Evolutionary conservation across 2,797 vertebrate genomes (phyloP).

Genomic region (Chelon labrosus): DNA sequence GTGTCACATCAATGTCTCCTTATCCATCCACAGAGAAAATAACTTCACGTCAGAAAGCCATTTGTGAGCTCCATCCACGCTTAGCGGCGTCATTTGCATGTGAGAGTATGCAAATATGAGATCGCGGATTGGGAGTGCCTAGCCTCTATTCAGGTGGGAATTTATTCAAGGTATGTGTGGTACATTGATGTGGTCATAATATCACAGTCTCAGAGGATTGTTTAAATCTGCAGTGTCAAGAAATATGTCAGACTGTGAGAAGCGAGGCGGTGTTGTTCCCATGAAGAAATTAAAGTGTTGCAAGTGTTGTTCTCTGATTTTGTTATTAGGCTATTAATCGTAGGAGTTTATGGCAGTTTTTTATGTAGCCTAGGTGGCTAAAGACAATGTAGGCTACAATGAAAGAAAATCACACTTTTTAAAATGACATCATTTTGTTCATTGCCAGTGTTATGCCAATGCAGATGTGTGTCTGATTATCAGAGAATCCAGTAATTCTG

Average conservation of each 20-base stretch:
- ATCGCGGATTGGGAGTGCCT: background rate
- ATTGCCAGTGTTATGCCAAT: too few species aligned
- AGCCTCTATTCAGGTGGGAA: background rate
- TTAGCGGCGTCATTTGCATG: conserved; percentile 10
- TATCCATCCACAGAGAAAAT: conserved; percentile 7
- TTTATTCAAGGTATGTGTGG: background rate
- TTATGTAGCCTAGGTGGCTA: too few species aligned
- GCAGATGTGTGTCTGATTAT: too few species aligned
- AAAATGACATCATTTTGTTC: too few species aligned
- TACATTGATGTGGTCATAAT: background rate
- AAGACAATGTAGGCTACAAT: too few species aligned
- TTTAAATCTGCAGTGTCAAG: background rate
- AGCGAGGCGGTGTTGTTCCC: too few species aligned
- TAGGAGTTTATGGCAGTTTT: too few species aligned
- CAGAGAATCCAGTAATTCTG: too few species aligned
- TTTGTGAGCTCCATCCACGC: background rate
- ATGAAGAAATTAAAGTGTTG: too few species aligned
- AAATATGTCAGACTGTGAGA: background rate
- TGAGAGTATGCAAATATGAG: conserved; percentile 6
- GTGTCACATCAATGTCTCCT: background rate
- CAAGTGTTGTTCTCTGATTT: too few species aligned
- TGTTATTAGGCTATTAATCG: too few species aligned
- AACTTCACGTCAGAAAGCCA: background rate
- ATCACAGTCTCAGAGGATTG: background rate
- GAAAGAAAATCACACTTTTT: too few species aligned